phyloP scores from a whole-genome alignment of 1,140 invertebrate genomes.

The Meloidogyne chitwoodi region DNA sequence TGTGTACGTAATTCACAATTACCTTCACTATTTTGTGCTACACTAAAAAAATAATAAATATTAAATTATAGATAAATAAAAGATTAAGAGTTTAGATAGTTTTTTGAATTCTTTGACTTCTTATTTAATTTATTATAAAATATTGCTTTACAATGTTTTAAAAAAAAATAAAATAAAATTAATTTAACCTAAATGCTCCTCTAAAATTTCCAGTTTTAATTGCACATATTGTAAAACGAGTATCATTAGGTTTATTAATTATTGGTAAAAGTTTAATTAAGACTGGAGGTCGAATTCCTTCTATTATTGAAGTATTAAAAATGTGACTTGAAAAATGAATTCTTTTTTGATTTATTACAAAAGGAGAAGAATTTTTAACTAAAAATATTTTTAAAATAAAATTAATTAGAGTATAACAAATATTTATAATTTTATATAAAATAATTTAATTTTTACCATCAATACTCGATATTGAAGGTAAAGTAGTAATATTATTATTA shows the following conservation, averaged over 20 bases:
- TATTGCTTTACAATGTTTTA: too few relatives aligned
- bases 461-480: conserved; percentile 18
- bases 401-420: too few relatives aligned
- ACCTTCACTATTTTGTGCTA: conserved; percentile 36
- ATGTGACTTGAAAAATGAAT: conserved; percentile 46
- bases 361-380: conserved; percentile 19
- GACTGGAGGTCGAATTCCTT: conserved; percentile 50
- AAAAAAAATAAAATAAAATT: too few relatives aligned
- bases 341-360: conserved; percentile 21
- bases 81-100: too few relatives aligned
- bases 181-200: conserved; percentile 38
- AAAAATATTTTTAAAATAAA: neutral
- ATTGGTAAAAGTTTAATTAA: conserved; percentile 47
- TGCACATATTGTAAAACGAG: conserved; percentile 55
- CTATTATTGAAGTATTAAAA: conserved; percentile 52
- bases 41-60: neutral
- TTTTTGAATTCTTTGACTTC: too few relatives aligned
- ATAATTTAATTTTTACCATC: neutral
- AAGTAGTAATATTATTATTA: conserved; percentile 26
- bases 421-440: too few relatives aligned
- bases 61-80: too few relatives aligned
- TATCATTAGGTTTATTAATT: conserved; percentile 51
- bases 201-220: conserved; percentile 53
- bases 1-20: conserved; percentile 57
- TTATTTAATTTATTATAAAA: too few relatives aligned